A percentile compares a stretch with the other conserved stretches of the same genome.
These are phyloP conservation scores for Nibea coibor DNA, from an alignment of 2,113 vertebrate species.

Conservation along the genomic window DNA sequence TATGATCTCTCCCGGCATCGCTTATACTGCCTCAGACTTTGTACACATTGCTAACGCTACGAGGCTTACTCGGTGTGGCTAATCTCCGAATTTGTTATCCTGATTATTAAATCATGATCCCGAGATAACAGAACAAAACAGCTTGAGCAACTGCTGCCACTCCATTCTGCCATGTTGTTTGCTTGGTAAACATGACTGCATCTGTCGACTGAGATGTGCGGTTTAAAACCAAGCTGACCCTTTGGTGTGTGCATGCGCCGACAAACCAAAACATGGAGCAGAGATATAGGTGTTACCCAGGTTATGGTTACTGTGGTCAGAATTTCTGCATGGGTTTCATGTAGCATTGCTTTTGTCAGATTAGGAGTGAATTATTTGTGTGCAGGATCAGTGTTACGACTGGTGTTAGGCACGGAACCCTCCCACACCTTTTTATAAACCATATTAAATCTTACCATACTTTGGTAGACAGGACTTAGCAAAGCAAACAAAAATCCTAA, in stretches of 20 bases:
- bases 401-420: not conserved
- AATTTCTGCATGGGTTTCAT: not conserved
- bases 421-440: not conserved
- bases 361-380: not conserved
- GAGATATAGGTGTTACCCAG: not conserved
- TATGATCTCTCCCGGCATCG: not conserved
- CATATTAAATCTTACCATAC: constrained; percentile 3
- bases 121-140: constrained; percentile 39
- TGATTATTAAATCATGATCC: constrained; percentile 37
- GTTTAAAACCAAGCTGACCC: constrained; percentile 4
- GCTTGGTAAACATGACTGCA: constrained; percentile 16
- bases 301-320: not conserved
- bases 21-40: constrained; percentile 34
- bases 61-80: not conserved
- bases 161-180: constrained; percentile 18
- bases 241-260: not conserved
- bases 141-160: constrained; percentile 15
- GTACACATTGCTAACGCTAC: constrained; percentile 16
- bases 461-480: constrained; percentile 6
- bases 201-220: constrained; percentile 19
- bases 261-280: constrained; percentile 16
- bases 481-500: constrained; percentile 25
- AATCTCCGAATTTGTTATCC: constrained; percentile 36
- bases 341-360: not conserved
- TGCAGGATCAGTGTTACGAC: not conserved